phyloP scores from a whole-genome alignment of 2,888 invertebrate species.

The Ormyrus pomaceus region DNA sequence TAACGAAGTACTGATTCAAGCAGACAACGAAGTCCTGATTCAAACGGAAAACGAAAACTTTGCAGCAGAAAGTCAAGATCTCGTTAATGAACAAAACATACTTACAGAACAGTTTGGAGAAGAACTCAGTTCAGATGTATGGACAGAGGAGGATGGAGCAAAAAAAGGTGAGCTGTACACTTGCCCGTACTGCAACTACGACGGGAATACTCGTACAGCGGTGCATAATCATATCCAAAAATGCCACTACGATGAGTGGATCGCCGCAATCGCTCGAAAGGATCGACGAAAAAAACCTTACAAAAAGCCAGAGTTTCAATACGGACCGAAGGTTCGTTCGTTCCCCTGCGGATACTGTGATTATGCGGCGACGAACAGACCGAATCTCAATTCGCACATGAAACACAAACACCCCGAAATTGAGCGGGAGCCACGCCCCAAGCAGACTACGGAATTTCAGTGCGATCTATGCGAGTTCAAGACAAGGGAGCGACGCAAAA shows the following conservation, averaged over 20 bases:
- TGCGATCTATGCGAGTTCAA: constrained; percentile 46
- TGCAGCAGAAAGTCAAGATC: neutral
- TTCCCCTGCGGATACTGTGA: constrained; percentile 48
- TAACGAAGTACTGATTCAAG: neutral
- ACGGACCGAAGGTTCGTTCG: neutral
- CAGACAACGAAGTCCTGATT: neutral
- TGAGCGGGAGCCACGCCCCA: neutral
- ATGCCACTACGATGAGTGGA: constrained; percentile 27
- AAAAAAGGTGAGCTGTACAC: constrained; percentile 3
- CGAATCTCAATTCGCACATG: constrained; percentile 58
- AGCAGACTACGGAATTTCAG: constrained; percentile 33
- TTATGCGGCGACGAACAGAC: constrained; percentile 57
- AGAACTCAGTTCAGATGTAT: neutral
- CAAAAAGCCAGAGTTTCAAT: neutral
- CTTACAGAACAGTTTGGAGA: neutral
- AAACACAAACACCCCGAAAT: constrained; percentile 52
- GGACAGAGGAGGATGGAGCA: neutral
- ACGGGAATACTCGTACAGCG: neutral
- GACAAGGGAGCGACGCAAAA: constrained; percentile 40
- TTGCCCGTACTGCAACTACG: constrained; percentile 46
- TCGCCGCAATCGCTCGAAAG: neutral
- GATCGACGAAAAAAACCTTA: neutral
- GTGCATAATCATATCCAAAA: constrained; percentile 31
- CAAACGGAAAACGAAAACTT: neutral
- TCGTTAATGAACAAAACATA: neutral